Conservation (phyloP, 1,140 invertebrate species). For the Euborellia annulipes region DNA sequence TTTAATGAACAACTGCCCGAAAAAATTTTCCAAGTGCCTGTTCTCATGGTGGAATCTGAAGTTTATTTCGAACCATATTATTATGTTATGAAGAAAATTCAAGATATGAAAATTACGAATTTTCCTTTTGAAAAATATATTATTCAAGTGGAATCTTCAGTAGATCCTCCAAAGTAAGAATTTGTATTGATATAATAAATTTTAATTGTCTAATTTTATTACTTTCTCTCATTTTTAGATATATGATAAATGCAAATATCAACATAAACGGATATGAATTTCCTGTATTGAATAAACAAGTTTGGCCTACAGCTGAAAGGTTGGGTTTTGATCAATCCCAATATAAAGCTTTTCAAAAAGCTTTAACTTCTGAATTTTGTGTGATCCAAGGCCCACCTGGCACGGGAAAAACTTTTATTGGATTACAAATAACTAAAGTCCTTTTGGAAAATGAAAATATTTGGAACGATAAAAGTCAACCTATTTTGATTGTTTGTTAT, state of each 20-base stretch:
- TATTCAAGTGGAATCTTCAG: conserved; percentile 26
- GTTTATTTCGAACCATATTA: conserved; percentile 54
- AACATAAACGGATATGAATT: conserved; percentile 10
- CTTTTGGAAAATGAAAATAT: conserved; percentile 33
- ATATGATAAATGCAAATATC: conserved; percentile 10
- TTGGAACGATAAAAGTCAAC: conserved; percentile 20
- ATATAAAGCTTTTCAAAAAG: conserved; percentile 35
- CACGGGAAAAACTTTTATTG: conserved; percentile 66
- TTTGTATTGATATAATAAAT: conserved; percentile 4
- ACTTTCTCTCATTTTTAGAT: background rate
- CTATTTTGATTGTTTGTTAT: conserved; percentile 65
- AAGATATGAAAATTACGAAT: conserved; percentile 30
- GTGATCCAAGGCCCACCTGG: conserved; percentile 44
- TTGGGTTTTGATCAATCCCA: conserved; percentile 41
- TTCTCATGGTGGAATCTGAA: conserved; percentile 45
- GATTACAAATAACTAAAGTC: conserved; percentile 43
- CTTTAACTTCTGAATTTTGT: conserved; percentile 42
- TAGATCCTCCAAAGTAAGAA: conserved; percentile 14
- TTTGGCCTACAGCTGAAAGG: conserved; percentile 27
- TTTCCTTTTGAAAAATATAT: conserved; percentile 50
- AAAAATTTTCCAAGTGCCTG: conserved; percentile 25
- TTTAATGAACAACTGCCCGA: conserved; percentile 23
- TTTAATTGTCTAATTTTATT: background rate
- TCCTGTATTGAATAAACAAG: conserved; percentile 18
- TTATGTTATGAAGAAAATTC: conserved; percentile 40